Evolutionary conservation across 2,888 invertebrate species (phyloP).

Genomic region (Mesoligia furuncula): DNA sequence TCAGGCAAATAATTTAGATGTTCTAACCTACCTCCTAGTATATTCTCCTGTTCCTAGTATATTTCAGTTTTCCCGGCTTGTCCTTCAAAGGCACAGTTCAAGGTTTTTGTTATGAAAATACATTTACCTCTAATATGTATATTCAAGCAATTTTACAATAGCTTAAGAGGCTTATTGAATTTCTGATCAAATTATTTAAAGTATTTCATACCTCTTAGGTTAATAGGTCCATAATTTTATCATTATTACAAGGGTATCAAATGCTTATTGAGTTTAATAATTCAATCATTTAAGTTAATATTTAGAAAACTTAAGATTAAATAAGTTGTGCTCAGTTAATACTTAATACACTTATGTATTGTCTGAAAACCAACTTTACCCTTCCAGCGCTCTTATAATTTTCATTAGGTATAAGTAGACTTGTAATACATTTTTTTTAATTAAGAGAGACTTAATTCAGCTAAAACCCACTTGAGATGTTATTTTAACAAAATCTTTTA

Average conservation of each 20-base stretch:
- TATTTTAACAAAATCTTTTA: neutral
- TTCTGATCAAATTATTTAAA: slow-evolving; percentile 9
- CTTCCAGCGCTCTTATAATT: slow-evolving; percentile 14
- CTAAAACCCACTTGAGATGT: slow-evolving; percentile 4
- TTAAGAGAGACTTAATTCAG: slow-evolving; percentile 7
- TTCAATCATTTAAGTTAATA: slow-evolving; percentile 20
- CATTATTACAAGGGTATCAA: slow-evolving; percentile 10
- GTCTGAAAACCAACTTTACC: slow-evolving; percentile 5
- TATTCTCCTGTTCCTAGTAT: neutral
- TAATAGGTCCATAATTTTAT: slow-evolving; percentile 1
- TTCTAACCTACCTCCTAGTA: neutral
- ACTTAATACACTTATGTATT: slow-evolving; percentile 20
- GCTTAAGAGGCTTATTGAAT: slow-evolving; percentile 23
- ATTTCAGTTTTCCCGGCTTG: slow-evolving; percentile 1
- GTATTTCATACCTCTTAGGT: slow-evolving; percentile 17
- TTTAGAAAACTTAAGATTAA: slow-evolving; percentile 24
- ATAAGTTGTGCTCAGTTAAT: slow-evolving; percentile 27
- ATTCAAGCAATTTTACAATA: slow-evolving; percentile 20
- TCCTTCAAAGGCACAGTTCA: slow-evolving; percentile 3
- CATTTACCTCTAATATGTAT: slow-evolving; percentile 22
- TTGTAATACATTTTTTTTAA: slow-evolving; percentile 9
- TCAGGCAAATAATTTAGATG: slow-evolving; percentile 8
- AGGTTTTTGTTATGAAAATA: slow-evolving; percentile 18
- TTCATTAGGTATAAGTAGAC: neutral
- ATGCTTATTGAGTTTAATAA: slow-evolving; percentile 7